These are phyloP conservation scores for Apogon hyalosoma DNA, from an alignment of 2,797 vertebrate genomes.

Conservation along the genomic window DNA sequence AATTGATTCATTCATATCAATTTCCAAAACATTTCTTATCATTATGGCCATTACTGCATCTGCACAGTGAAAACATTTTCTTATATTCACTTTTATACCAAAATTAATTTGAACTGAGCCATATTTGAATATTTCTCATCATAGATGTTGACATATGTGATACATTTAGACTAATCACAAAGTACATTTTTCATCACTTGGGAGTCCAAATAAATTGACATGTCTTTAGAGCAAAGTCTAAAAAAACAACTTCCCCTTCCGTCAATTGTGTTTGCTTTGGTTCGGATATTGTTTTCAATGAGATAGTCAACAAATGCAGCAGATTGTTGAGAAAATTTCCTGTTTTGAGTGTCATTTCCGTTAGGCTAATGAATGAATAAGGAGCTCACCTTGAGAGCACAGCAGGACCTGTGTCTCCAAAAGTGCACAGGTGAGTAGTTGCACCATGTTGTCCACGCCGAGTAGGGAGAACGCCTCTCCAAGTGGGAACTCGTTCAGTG, in stretches of 20 bases:
- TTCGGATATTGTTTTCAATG: background rate
- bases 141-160: too few relatives aligned
- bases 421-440: slow-evolving; percentile 94
- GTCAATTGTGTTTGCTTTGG: background rate
- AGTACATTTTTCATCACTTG: too few relatives aligned
- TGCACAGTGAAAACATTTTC: too few relatives aligned
- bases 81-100: too few relatives aligned
- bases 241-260: background rate
- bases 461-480: slow-evolving; percentile 92
- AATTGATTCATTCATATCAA: too few relatives aligned
- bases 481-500: slow-evolving; percentile 92
- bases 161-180: too few relatives aligned
- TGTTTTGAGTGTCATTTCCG: background rate
- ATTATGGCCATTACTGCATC: too few relatives aligned
- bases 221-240: background rate
- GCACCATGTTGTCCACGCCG: slow-evolving; percentile 94
- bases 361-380: background rate
- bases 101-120: too few relatives aligned
- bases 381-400: slow-evolving; percentile 91
- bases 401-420: slow-evolving; percentile 97
- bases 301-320: background rate
- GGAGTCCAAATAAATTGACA: too few relatives aligned
- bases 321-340: background rate
- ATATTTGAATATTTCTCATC: too few relatives aligned
- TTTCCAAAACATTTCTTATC: too few relatives aligned